These are phyloP conservation scores for Ceratosolen solmsi DNA, from an alignment of 1,140 invertebrate species.

Conservation along the genomic window DNA sequence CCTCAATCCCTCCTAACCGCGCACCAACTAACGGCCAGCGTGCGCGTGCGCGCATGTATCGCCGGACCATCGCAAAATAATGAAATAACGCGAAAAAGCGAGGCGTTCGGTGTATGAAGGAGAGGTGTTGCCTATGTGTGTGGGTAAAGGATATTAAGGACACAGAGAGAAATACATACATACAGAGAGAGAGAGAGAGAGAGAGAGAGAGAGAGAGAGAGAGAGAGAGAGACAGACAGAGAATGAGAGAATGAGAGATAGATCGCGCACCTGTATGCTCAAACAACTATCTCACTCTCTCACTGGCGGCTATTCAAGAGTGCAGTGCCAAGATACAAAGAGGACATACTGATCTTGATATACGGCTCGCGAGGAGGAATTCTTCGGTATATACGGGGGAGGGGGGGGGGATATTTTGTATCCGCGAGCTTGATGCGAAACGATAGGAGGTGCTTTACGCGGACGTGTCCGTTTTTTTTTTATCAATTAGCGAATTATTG, in stretches of 20 bases:
- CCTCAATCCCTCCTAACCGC: not conserved
- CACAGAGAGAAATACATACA: not conserved
- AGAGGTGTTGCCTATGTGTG: too few relatives aligned
- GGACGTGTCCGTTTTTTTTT: not conserved
- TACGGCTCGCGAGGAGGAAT: slow-evolving; percentile 19
- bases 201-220: not conserved
- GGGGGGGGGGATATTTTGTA: slow-evolving; percentile 15
- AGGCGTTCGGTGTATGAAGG: not conserved
- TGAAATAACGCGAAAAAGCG: slow-evolving; percentile 67
- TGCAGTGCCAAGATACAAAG: slow-evolving; percentile 44
- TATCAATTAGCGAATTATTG: slow-evolving; percentile 25
- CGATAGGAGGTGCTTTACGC: not conserved
- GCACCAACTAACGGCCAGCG: slow-evolving; percentile 34
- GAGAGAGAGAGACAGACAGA: not conserved
- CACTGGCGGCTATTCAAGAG: slow-evolving; percentile 32
- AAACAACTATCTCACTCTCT: too few relatives aligned
- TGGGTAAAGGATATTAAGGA: not conserved
- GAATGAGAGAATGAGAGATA: not conserved
- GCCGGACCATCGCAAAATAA: slow-evolving; percentile 64
- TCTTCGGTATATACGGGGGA: slow-evolving; percentile 13
- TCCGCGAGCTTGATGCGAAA: not conserved
- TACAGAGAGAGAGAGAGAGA: not conserved
- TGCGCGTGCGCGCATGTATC: slow-evolving; percentile 50
- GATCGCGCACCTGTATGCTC: slow-evolving; percentile 36
- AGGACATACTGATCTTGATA: slow-evolving; percentile 47